Evolutionary conservation across 2,797 vertebrate species (phyloP), one percentile per base, ranked within the genome.

Genomic region (Ctenopoma multispine): DNA sequence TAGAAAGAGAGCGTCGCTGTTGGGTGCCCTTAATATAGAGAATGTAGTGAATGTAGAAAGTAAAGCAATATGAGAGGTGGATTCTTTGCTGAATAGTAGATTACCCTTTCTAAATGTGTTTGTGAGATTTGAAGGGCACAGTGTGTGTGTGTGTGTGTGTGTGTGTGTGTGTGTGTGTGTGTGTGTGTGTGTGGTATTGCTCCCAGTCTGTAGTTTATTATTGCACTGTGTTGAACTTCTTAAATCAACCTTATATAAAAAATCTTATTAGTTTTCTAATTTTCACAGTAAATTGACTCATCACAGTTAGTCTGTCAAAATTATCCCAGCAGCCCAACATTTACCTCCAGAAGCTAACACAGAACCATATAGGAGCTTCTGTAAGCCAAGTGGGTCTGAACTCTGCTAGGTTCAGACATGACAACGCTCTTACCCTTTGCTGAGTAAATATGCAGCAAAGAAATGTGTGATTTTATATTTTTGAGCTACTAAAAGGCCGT

Each of bases 391-490:
- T 72, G 77, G 80, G 82, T n/a, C n/a, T n/a, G n/a, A n/a, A 77
- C 65, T 84, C 80, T 7, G 43, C 71, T 77, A 9, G 46, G 63
- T 74, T 86, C 67, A 77, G 72, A 85, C 84, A 84, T 24, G 76
- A 82, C 78, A 77, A 72, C 57, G 65, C 81, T 83, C 65, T 82
- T 81, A 72, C 59, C 70, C 55, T 23, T 1, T 15, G 62, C 64
- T n/a, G 67, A 80, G 75, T 63, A 60, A 62, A 72, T 68, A n/a
- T 61, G 59, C 61, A 20, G 46, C 29, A 68, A 63, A 41, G 18
- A 58, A 57, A 74, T 69, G 63, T 53, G 47, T 40, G 67, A 57
- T 79, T 70, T 47, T 8, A 7, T 68, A 57, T 51, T 46, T n/a
- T 27, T 18, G n/a, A 80, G 77, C 36, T 11, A 47, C 65, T 34